Percentiles rank a stretch among this genome's conserved stretches.
Conservation (phyloP, 2,888 invertebrate genomes). For the Cyrtodaria siliqua region DNA sequence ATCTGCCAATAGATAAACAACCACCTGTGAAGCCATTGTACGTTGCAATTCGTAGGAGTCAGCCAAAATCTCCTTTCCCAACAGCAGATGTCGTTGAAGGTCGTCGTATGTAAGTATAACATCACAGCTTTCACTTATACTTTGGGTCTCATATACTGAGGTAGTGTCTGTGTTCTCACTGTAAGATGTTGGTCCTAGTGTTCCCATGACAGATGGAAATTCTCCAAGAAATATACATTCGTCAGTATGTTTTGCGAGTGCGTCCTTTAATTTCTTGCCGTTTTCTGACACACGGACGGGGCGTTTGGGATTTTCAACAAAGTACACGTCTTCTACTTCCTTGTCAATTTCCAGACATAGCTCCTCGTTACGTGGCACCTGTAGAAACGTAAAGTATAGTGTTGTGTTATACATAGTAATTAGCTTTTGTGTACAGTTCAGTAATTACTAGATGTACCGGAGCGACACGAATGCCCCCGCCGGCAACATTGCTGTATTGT, state of each 20-base stretch:
- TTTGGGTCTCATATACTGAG: no score
- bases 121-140: no score
- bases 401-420: no score
- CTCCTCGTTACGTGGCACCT: background rate
- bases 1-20: constrained; percentile 41
- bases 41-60: constrained; percentile 34
- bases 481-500: no score
- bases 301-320: background rate
- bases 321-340: background rate
- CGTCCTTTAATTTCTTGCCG: constrained; percentile 10
- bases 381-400: no score
- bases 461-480: no score
- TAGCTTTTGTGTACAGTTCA: no score
- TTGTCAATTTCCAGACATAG: background rate
- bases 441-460: no score
- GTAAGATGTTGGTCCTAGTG: background rate
- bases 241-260: background rate
- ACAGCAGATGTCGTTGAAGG: background rate
- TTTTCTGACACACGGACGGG: background rate
- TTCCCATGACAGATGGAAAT: constrained; percentile 24
- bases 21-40: constrained; percentile 30
- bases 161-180: no score
- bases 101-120: no score
- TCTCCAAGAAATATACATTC: constrained; percentile 21
- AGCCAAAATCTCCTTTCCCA: constrained; percentile 3